phyloP scores from a whole-genome alignment of 53 echinoderm and acorn worm species.

The Glandiceps talaboti region DNA sequence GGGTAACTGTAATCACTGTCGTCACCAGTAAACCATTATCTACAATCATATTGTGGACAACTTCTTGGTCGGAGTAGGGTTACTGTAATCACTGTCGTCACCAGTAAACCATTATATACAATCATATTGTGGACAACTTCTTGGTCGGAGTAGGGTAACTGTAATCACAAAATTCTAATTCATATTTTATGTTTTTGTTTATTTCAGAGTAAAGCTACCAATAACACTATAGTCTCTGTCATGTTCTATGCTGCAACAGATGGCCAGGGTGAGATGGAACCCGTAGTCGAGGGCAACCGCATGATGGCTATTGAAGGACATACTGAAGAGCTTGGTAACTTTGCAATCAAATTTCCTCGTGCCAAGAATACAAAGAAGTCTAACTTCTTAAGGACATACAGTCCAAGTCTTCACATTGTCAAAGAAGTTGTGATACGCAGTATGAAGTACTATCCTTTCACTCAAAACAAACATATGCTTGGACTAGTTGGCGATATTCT shows the following conservation, averaged over 20 bases:
- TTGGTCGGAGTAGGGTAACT: too few species aligned
- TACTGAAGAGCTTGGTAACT: constrained; percentile 61
- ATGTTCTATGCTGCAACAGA: constrained; percentile 89
- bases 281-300: constrained; percentile 30
- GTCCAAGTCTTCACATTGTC: constrained; percentile 61
- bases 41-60: too few species aligned
- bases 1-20: too few species aligned
- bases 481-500: constrained; percentile 55
- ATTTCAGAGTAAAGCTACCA: constrained; percentile 37
- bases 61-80: too few species aligned
- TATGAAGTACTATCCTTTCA: constrained; percentile 42
- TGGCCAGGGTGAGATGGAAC: constrained; percentile 52
- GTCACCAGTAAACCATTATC: too few species aligned
- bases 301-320: constrained; percentile 41
- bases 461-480: constrained; percentile 34
- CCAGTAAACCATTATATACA: too few species aligned
- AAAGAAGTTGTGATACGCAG: constrained; percentile 66
- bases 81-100: too few species aligned
- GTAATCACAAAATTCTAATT: too few species aligned
- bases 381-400: constrained; percentile 67
- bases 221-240: constrained; percentile 39
- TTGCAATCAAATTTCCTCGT: constrained; percentile 58
- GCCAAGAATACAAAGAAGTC: constrained; percentile 28
- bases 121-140: too few species aligned
- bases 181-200: too few species aligned